Percentiles rank a stretch among this genome's conserved stretches.
Conservation (phyloP, 2,113 vertebrate species). For the Motacilla tschutschensis region DNA sequence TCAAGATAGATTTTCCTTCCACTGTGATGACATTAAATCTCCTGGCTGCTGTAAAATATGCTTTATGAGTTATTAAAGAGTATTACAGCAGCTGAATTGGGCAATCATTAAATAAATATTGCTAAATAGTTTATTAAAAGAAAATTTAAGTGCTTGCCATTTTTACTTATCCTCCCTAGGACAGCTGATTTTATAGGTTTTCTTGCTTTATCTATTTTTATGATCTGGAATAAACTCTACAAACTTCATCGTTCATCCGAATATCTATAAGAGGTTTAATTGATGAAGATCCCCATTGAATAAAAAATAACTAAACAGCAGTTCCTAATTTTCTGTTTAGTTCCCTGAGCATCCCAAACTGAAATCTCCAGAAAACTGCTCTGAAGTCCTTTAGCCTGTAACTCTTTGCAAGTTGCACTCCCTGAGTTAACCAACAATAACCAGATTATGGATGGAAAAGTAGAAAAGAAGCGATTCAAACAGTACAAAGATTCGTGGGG, state of each 20-base stretch:
- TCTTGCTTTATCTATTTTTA: neutral
- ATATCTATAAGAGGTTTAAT: neutral
- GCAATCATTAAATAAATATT: constrained; percentile 62
- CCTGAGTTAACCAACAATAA: neutral
- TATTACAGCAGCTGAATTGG: constrained; percentile 27
- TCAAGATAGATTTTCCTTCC: constrained; percentile 37
- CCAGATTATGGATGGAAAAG: neutral
- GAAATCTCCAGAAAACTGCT: neutral
- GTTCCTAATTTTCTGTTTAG: neutral
- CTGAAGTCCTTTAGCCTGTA: neutral
- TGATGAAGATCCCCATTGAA: neutral
- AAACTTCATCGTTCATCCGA: neutral
- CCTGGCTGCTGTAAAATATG: constrained; percentile 31
- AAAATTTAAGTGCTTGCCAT: neutral
- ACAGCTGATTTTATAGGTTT: neutral
- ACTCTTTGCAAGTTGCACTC: neutral
- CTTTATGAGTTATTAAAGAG: constrained; percentile 57
- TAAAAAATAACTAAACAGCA: neutral
- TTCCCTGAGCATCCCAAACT: neutral
- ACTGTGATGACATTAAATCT: constrained; percentile 46
- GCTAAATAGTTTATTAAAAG: constrained; percentile 52
- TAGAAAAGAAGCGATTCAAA: neutral
- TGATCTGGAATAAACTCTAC: neutral
- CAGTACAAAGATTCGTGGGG: neutral
- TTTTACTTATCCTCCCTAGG: neutral